Evolutionary conservation across 2,888 invertebrate genomes (phyloP).

Genomic region (Schizaphis graminum): DNA sequence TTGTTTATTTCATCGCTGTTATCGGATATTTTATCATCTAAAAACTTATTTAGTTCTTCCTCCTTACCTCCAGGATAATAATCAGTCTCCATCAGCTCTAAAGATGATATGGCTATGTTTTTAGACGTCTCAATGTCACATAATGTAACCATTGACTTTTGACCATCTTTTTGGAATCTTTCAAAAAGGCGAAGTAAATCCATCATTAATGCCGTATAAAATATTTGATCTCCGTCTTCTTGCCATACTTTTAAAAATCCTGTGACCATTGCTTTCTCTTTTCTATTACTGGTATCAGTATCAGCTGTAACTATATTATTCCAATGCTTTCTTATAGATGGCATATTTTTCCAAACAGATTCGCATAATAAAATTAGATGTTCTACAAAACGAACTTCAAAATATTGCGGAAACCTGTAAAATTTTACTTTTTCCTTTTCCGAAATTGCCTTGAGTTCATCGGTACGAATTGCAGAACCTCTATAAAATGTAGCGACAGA

Average conservation of each 20-base stretch:
- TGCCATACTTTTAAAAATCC: slow-evolving; percentile 57
- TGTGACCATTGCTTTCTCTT: slow-evolving; percentile 49
- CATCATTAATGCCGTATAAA: slow-evolving; percentile 44
- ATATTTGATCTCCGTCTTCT: slow-evolving; percentile 50
- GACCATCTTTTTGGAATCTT: slow-evolving; percentile 55
- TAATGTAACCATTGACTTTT: slow-evolving; percentile 46
- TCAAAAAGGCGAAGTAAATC: slow-evolving; percentile 41
- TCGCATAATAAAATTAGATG: slow-evolving; percentile 56
- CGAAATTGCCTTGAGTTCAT: slow-evolving; percentile 50
- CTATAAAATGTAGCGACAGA: slow-evolving; percentile 58
- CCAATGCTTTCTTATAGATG: slow-evolving; percentile 37
- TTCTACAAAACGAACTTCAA: slow-evolving; percentile 63
- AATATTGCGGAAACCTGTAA: slow-evolving; percentile 59
- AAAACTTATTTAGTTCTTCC: neutral
- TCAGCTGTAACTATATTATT: neutral
- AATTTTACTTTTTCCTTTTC: slow-evolving; percentile 22
- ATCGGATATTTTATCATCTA: neutral
- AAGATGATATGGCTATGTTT: slow-evolving; percentile 36
- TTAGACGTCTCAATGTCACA: slow-evolving; percentile 50
- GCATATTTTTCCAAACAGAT: slow-evolving; percentile 65
- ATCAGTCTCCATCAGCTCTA: slow-evolving; percentile 24
- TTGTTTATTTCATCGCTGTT: neutral
- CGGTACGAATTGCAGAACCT: slow-evolving; percentile 55
- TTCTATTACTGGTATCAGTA: neutral
- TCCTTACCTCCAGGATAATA: slow-evolving; percentile 17